Evolutionary conservation across 2,888 invertebrate genomes (phyloP).

Genomic region (Celastrina argiolus): DNA sequence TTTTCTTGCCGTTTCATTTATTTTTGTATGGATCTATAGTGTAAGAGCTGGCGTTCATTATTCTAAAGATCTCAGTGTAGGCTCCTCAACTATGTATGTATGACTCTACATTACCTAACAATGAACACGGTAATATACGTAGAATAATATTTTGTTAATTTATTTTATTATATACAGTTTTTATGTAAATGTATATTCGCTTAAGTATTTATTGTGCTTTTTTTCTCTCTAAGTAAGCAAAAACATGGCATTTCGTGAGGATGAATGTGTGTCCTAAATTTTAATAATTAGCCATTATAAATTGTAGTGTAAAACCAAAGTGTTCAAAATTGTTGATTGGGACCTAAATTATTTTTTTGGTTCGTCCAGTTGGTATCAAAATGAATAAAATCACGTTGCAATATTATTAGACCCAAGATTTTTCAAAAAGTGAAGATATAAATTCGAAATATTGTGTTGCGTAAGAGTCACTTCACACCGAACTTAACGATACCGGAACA

Average conservation of each 20-base stretch:
- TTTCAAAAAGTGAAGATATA: too few relatives aligned
- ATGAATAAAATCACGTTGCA: background rate
- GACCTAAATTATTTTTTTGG: background rate
- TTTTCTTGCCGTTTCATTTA: background rate
- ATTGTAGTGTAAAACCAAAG: background rate
- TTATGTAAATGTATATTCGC: too few relatives aligned
- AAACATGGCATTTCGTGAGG: background rate
- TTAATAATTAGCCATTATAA: too few relatives aligned
- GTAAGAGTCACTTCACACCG: too few relatives aligned
- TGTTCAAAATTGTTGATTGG: slow-evolving; percentile 11
- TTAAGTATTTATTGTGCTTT: too few relatives aligned
- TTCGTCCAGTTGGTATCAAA: background rate
- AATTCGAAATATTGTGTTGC: too few relatives aligned
- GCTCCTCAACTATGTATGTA: background rate
- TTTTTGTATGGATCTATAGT: background rate
- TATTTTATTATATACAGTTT: background rate
- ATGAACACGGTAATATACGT: background rate
- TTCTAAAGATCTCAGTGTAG: background rate
- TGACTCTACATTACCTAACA: background rate
- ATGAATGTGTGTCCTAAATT: background rate
- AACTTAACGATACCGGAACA: too few relatives aligned
- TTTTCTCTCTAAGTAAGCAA: too few relatives aligned
- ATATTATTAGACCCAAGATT: background rate
- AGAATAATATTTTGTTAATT: background rate
- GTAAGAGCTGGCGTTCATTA: background rate